These are phyloP conservation scores for Eudyptes chrysolophus DNA, from an alignment of 2,113 vertebrate genomes.

Conservation along the genomic window DNA sequence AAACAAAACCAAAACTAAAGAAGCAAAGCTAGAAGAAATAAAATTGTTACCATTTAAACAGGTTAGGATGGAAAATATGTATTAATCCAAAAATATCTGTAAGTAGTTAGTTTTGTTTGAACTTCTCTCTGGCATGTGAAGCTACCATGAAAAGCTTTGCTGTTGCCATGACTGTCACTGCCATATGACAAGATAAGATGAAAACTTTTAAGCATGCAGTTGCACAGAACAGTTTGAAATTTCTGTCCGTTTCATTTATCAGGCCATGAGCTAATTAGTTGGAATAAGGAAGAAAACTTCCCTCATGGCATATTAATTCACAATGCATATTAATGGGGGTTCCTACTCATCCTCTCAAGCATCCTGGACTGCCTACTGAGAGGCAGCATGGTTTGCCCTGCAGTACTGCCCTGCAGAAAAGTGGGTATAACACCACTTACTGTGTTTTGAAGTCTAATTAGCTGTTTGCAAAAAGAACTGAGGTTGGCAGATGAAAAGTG, in stretches of 20 bases:
- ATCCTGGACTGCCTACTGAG: constrained; percentile 42
- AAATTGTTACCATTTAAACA: not conserved
- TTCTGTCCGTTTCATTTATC: constrained; percentile 38
- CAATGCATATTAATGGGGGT: constrained; percentile 42
- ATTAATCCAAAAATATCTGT: not conserved
- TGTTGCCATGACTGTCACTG: not conserved
- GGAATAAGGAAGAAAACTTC: constrained; percentile 20
- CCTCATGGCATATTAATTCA: constrained; percentile 42
- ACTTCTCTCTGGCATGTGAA: not conserved
- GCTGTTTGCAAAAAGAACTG: constrained; percentile 54
- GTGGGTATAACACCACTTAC: constrained; percentile 55
- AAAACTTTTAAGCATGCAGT: not conserved
- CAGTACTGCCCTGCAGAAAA: constrained; percentile 43
- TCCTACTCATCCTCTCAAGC: constrained; percentile 43
- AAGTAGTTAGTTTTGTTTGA: not conserved
- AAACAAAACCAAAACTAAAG: not conserved
- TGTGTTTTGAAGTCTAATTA: constrained; percentile 67
- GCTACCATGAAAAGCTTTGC: not conserved
- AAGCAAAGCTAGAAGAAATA: not conserved
- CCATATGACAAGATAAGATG: not conserved
- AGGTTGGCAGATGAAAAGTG: constrained; percentile 46
- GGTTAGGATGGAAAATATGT: not conserved
- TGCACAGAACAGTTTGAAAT: not conserved
- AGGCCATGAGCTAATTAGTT: constrained; percentile 48
- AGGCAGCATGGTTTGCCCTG: constrained; percentile 50